Conservation (phyloP, 2,888 invertebrate genomes). For the Apocheima hispidaria region DNA sequence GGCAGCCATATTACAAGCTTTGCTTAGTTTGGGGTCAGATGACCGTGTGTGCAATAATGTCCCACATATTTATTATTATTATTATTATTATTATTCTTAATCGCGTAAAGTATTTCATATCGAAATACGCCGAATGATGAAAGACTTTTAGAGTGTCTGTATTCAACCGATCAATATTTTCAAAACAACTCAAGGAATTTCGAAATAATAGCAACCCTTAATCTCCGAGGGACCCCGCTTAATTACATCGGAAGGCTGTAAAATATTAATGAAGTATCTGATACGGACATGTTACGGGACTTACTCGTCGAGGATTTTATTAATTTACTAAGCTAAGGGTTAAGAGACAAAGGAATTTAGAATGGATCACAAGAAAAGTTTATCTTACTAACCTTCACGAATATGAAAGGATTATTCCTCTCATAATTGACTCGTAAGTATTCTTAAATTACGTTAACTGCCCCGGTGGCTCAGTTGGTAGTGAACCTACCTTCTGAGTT, state of each 20-base stretch:
- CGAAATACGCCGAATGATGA: not conserved
- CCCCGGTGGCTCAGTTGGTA: too few relatives aligned
- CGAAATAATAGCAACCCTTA: constrained; percentile 55
- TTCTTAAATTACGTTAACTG: too few relatives aligned
- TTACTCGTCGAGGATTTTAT: constrained; percentile 51
- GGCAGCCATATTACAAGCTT: too few relatives aligned
- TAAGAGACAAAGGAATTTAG: constrained; percentile 16
- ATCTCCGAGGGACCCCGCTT: constrained; percentile 56
- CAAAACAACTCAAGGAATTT: constrained; percentile 37
- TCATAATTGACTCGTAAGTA: too few relatives aligned
- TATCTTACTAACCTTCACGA: not conserved
- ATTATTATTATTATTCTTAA: not conserved
- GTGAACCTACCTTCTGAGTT: too few relatives aligned
- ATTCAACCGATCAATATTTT: constrained; percentile 22
- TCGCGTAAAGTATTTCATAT: not conserved
- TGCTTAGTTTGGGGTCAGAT: too few relatives aligned
- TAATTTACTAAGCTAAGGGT: constrained; percentile 47
- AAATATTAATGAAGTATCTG: constrained; percentile 81
- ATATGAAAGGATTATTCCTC: too few relatives aligned
- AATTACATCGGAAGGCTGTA: constrained; percentile 68
- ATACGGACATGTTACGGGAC: constrained; percentile 68
- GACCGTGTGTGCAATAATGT: too few relatives aligned
- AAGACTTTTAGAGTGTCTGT: too few relatives aligned
- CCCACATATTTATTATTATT: too few relatives aligned
- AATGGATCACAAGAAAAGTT: not conserved